These are phyloP conservation scores for Sphenopsis melanotis DNA, from an alignment of 2,797 vertebrate genomes.

Conservation along the genomic window DNA sequence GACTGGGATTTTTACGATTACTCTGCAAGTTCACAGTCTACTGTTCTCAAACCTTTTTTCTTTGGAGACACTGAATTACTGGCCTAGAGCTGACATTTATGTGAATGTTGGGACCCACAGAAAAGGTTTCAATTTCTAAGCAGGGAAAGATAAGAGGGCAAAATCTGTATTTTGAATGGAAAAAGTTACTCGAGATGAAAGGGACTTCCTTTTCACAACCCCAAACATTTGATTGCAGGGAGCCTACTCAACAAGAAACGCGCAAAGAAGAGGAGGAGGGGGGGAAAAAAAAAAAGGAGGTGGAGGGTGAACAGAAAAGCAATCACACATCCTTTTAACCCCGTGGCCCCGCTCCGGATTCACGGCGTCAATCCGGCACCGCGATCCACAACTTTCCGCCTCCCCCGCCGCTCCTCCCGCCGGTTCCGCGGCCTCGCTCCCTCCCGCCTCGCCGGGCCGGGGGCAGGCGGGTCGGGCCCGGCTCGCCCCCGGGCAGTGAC, in stretches of 20 bases:
- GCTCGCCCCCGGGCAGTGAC: not conserved
- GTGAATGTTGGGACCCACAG: not conserved
- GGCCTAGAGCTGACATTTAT: not conserved
- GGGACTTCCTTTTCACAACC: not conserved
- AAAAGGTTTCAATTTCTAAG: not conserved
- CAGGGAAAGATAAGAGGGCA: not conserved
- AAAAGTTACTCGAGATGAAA: conserved; percentile 9
- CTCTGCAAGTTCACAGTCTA: not conserved
- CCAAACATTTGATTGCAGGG: not conserved
- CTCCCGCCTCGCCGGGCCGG: not conserved
- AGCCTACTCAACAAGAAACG: conserved; percentile 20
- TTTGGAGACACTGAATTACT: not conserved
- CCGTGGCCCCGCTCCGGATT: not conserved
- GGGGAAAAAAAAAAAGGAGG: not conserved
- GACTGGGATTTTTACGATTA: not conserved
- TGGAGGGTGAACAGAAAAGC: not conserved
- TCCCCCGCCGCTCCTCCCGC: not conserved
- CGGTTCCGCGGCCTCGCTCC: not conserved
- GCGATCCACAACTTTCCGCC: conserved; percentile 28
- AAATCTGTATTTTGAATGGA: not conserved
- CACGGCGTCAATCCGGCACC: not conserved
- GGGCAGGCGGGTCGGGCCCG: not conserved
- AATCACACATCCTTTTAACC: conserved; percentile 12
- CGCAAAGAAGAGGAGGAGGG: not conserved
- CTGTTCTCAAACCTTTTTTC: not conserved